Evolutionary conservation across 2,113 vertebrate genomes (phyloP), one percentile per base, ranked within the genome.

Genomic region (Dicerorhinus sumatrensis): DNA sequence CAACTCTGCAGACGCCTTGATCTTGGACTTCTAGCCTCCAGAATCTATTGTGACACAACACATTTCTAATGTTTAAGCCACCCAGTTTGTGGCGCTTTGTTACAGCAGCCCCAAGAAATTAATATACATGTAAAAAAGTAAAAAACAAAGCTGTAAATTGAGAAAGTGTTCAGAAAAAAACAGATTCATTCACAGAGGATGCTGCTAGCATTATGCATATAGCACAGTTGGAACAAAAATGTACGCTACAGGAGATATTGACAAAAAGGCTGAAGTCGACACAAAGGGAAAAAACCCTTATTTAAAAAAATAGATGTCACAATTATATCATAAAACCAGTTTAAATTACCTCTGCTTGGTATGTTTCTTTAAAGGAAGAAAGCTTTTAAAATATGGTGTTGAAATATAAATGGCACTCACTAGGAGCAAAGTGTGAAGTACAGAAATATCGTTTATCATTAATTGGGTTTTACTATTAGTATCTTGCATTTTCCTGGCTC

Each of bases 401-500:
- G 63, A 88, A 76, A 86, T 69, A 80, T 60, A 96, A 97, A 90
- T 70, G 79, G 80, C 29, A n/a, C 33, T 86, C 20, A 21, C 21
- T 62, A 42, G n/a, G 58, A 89, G n/a, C 4, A 90, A 94, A 94
- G 48, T 70, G 9, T 25, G 6, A 96, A 91, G 31, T 60, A 79
- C 1, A 70, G 73, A 96, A 92, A 93, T 42, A 65, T 1, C 31
- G 27, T 76, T 93, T 87, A 51, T 87, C 46, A 42, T 96, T 93
- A 85, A 95, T 70, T 92, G 27, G 6, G 6, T 81, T 93, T 96
- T 84, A 29, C 70, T 62, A 13, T 90, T 95, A 81, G 17, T 36
- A 67, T 92, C 80, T 93, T 92, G 10, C 56, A 58, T 96, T 93
- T 95, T 92, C 6, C 79, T 95, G 60, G 51, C 25, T 87, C 51